A percentile compares a stretch with the other conserved stretches of the same genome.
Conservation (phyloP, 2,797 vertebrate genomes). For the Florisuga fusca region DNA sequence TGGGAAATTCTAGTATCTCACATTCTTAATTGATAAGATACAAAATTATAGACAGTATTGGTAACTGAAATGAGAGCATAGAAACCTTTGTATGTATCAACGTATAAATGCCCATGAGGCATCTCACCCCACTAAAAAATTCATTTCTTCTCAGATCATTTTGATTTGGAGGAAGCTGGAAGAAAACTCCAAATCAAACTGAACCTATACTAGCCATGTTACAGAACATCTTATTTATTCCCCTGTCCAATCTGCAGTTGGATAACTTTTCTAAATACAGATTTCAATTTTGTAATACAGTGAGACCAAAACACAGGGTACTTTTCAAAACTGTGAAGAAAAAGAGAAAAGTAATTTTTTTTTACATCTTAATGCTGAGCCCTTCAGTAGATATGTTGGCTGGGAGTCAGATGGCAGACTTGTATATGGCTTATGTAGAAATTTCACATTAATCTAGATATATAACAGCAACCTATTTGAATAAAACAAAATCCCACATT, state of each 20-base stretch:
- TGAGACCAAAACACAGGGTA: not conserved
- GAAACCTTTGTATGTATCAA: not conserved
- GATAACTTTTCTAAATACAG: not conserved
- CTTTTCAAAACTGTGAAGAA: not conserved
- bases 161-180: not conserved
- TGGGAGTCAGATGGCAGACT: not conserved
- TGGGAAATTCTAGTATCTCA: not conserved
- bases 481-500: not conserved
- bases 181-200: not conserved
- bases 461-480: not conserved
- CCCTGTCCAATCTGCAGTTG: not conserved
- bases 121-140: not conserved
- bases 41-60: not conserved
- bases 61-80: not conserved
- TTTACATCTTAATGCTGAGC: not conserved
- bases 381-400: not conserved
- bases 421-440: not conserved
- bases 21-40: not conserved
- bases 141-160: not conserved
- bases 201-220: not conserved
- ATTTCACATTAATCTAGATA: not conserved
- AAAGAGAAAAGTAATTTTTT: rapidly evolving
- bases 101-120: not conserved
- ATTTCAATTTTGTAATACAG: not conserved
- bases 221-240: not conserved